A percentile compares a stretch with the other conserved stretches of the same genome.
Evolutionary conservation across 2,888 invertebrate species (phyloP).

Genomic region (Vesta saturnalis): DNA sequence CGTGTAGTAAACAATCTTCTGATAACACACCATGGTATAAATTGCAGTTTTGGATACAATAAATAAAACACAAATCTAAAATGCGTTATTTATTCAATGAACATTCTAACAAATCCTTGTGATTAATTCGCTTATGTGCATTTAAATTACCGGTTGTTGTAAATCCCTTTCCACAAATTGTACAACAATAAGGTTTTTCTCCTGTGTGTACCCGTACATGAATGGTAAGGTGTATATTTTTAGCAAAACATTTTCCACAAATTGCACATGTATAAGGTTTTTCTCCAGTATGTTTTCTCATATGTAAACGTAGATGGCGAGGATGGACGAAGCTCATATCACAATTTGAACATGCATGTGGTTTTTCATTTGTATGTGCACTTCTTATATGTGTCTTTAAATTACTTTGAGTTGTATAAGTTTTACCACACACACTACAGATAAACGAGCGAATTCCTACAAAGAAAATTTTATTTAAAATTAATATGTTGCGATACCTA

Average conservation of each 20-base stretch:
- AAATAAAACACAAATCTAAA: background rate
- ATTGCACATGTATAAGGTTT: conserved; percentile 49
- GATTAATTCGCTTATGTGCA: conserved; percentile 48
- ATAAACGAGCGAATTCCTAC: conserved; percentile 46
- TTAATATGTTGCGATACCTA: conserved; percentile 14
- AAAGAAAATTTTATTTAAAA: conserved; percentile 10
- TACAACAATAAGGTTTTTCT: conserved; percentile 50
- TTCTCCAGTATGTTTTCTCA: conserved; percentile 52
- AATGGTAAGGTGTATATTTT: conserved; percentile 50
- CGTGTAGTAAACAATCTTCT: too few relatives aligned
- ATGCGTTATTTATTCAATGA: background rate
- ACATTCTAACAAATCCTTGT: conserved; percentile 35
- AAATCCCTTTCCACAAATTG: conserved; percentile 48
- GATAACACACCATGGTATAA: too few relatives aligned
- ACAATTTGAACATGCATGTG: conserved; percentile 49
- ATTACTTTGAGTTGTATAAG: conserved; percentile 51
- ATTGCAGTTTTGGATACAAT: too few relatives aligned
- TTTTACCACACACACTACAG: conserved; percentile 51
- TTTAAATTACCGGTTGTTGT: conserved; percentile 51
- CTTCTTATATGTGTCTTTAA: conserved; percentile 49
- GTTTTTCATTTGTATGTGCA: conserved; percentile 47
- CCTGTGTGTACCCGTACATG: conserved; percentile 51
- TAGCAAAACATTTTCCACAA: conserved; percentile 50
- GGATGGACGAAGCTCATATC: conserved; percentile 51
- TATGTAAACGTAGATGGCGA: conserved; percentile 48